These are phyloP conservation scores for Drosophila pseudoananassae DNA, from an alignment of 1,140 invertebrate species.

Conservation along the genomic window DNA sequence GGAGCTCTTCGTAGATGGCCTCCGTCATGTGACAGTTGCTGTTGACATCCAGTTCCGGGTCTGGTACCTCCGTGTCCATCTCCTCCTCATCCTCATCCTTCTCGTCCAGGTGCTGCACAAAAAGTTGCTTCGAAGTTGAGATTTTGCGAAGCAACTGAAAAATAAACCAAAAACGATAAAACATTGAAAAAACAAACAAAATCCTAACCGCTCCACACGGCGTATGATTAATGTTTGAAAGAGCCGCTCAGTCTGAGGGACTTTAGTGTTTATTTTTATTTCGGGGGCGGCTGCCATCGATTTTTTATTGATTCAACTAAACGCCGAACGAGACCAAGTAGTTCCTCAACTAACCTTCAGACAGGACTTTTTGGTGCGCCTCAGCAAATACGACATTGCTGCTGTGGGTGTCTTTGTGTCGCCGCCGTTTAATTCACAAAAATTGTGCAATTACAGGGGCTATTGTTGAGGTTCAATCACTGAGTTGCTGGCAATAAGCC, in stretches of 20 bases:
- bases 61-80: constrained; percentile 8
- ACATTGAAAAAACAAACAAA: background rate
- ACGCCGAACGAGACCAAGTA: background rate
- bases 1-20: constrained; percentile 39
- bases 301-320: constrained; percentile 65
- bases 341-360: constrained; percentile 67
- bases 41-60: constrained; percentile 28
- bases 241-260: constrained; percentile 1
- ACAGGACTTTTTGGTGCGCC: constrained; percentile 81
- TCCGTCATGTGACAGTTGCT: constrained; percentile 32
- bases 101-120: constrained; percentile 74
- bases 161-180: background rate
- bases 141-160: constrained; percentile 75
- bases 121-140: constrained; percentile 71
- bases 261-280: constrained; percentile 24
- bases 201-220: constrained; percentile 2
- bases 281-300: constrained; percentile 42
- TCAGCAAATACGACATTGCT: constrained; percentile 77
- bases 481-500: constrained; percentile 17
- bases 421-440: constrained; percentile 12
- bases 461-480: constrained; percentile 26
- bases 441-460: constrained; percentile 32
- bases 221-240: constrained; percentile 34
- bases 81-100: constrained; percentile 56
- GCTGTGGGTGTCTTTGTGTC: constrained; percentile 24